Base-by-base conservation (phyloP, 2,797 vertebrate species). In the Meda fulgida region DNA sequence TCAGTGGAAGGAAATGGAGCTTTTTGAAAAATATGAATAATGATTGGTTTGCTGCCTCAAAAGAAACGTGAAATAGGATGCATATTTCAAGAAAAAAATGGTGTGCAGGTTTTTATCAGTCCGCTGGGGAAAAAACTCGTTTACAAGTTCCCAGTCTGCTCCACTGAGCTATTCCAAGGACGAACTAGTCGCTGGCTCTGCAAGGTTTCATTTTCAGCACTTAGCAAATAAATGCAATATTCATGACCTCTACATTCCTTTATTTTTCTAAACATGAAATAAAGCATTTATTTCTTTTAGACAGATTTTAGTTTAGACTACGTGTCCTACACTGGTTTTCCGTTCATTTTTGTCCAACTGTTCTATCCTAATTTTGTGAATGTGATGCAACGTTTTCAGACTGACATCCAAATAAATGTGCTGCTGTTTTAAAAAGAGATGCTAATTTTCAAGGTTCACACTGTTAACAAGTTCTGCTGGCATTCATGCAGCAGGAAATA, bases 141-240 rank as follows among this genome's bases (percentile, higher is more conserved):
- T 84, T 60, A 36, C 83, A 78, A 71, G 65, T 84, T 84, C 55
- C 21, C 76, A 79, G 53, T 21, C 76, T 79, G 40, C 53, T 70
- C 53, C 67, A 51, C 9, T 40, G 34, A 77, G 81, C 66, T 43
- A 34, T 84, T 70, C n/a, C n/a, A 16, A 55, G n/a, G 26, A 58
- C 65, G 4, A 71, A 60, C 36, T 46, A 48, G 21, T 84, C 21
- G 2, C 72, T 67, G 60, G 60, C 65, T 77, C 34, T 76, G 60
- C 23, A 8, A 67, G 11, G 38, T 63, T 29, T 78, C 58, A 29
- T 43, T 77, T 29, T 78, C 21, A 9, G 16, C 36, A 26, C 34
- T 60, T 60, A 11, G 31, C 38, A 19, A 63, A 43, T 29, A 21
- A 11, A 78, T 43, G 36, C 21, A 40, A 60, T 18, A 60, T 77